Evolutionary conservation across 2,888 invertebrate genomes (phyloP).

Genomic region (Limnephilus marmoratus): DNA sequence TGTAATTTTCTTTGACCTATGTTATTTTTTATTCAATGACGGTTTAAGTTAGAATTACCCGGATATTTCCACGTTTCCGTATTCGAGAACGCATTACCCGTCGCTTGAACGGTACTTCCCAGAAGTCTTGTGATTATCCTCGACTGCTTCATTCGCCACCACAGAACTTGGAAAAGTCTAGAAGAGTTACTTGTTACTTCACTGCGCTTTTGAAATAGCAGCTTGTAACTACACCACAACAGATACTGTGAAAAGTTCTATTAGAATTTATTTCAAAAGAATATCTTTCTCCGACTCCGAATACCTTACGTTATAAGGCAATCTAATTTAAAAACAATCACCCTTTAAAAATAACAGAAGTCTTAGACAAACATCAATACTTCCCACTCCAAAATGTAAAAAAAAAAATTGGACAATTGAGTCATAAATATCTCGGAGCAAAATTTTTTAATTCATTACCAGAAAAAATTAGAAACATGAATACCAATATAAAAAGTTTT

Average conservation of each 20-base stretch:
- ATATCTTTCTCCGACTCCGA: neutral
- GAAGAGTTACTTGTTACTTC: neutral
- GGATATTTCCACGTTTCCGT: conserved; percentile 24
- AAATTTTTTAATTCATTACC: too few relatives aligned
- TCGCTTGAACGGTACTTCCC: conserved; percentile 4
- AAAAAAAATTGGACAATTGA: too few relatives aligned
- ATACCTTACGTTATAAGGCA: neutral
- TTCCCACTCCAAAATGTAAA: too few relatives aligned
- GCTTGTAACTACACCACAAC: neutral
- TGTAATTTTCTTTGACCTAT: neutral
- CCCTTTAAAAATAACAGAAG: too few relatives aligned
- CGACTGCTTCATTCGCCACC: conserved; percentile 6
- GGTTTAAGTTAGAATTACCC: neutral
- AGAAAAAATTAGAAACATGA: too few relatives aligned
- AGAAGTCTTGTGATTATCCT: conserved; percentile 33
- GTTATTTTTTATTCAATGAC: neutral
- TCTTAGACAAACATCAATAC: too few relatives aligned
- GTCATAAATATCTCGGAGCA: too few relatives aligned
- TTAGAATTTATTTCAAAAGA: neutral
- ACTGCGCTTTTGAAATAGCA: neutral
- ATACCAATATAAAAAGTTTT: too few relatives aligned
- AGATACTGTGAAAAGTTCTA: neutral
- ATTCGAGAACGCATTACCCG: conserved; percentile 16
- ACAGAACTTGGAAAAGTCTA: neutral
- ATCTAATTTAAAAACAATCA: too few relatives aligned